Conservation (phyloP, 2,113 vertebrate species). For the Xiphophorus maculatus region DNA sequence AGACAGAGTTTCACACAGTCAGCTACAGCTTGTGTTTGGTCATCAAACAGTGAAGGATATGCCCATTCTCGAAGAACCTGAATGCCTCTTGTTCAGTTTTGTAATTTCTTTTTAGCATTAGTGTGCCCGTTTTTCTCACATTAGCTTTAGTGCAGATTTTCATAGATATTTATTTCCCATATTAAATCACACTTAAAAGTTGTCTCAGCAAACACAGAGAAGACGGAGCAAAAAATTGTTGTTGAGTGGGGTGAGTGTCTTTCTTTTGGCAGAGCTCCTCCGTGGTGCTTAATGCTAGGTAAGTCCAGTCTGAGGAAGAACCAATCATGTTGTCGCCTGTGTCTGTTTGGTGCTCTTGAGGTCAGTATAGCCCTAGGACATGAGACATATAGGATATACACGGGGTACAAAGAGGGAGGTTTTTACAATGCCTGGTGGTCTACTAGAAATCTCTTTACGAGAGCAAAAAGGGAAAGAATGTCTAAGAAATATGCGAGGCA, state of each 20-base stretch:
- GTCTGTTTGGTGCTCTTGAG: constrained; percentile 63
- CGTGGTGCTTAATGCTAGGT: constrained; percentile 60
- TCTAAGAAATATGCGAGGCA: constrained; percentile 12
- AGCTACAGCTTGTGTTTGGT: constrained; percentile 53
- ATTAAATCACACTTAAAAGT: not conserved
- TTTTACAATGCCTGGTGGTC: constrained; percentile 63
- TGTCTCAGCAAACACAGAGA: constrained; percentile 11
- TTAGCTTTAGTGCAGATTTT: not conserved
- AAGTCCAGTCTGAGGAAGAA: constrained; percentile 76
- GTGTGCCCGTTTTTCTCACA: constrained; percentile 6
- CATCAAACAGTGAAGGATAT: constrained; percentile 38
- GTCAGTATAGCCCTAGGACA: constrained; percentile 71
- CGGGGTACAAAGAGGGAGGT: constrained; percentile 51
- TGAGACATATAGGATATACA: constrained; percentile 61
- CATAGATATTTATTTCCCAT: not conserved
- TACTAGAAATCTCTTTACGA: constrained; percentile 38
- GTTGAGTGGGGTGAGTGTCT: constrained; percentile 38
- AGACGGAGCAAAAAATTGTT: constrained; percentile 20
- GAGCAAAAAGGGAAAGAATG: constrained; percentile 11
- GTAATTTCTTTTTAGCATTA: constrained; percentile 15
- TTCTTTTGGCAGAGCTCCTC: constrained; percentile 57
- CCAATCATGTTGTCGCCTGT: constrained; percentile 68
- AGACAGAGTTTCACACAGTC: constrained; percentile 33
- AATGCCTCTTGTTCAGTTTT: constrained; percentile 23
- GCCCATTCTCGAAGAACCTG: constrained; percentile 39